Percentiles rank a stretch among this genome's conserved stretches.
phyloP scores from a whole-genome alignment of 2,888 invertebrate genomes.

The Escarpia spicata region DNA sequence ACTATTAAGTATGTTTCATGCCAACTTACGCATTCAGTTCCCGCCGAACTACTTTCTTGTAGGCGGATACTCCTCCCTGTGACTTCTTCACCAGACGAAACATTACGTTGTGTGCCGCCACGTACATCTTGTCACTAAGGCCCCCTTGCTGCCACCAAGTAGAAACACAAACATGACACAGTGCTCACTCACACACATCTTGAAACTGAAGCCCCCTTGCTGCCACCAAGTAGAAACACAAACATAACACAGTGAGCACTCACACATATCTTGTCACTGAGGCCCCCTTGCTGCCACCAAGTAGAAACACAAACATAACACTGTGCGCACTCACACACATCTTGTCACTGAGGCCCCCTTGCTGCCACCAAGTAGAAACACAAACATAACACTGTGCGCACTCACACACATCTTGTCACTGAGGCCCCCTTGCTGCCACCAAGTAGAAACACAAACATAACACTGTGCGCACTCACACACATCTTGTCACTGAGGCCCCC shows the following conservation, averaged over 20 bases:
- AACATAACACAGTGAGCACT: not conserved
- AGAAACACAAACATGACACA: not conserved
- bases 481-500: too few species aligned
- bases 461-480: too few species aligned
- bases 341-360: not conserved
- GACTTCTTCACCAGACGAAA: conserved; percentile 16
- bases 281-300: not conserved
- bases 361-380: not conserved
- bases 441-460: too few species aligned
- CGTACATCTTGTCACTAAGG: conserved; percentile 58
- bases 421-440: too few species aligned
- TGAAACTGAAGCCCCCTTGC: not conserved
- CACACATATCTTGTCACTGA: not conserved
- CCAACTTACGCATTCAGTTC: conserved; percentile 7
- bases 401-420: conserved; percentile 34
- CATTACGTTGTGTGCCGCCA: conserved; percentile 53
- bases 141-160: conserved; percentile 54
- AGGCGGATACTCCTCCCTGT: not conserved
- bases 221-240: not conserved
- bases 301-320: not conserved
- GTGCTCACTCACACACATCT: conserved; percentile 27
- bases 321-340: not conserved
- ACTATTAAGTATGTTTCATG: not conserved
- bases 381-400: conserved; percentile 47
- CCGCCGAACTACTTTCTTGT: conserved; percentile 16